Percentiles rank a stretch among this genome's conserved stretches.
phyloP scores from a whole-genome alignment of 2,113 vertebrate genomes.

The Calypte anna region DNA sequence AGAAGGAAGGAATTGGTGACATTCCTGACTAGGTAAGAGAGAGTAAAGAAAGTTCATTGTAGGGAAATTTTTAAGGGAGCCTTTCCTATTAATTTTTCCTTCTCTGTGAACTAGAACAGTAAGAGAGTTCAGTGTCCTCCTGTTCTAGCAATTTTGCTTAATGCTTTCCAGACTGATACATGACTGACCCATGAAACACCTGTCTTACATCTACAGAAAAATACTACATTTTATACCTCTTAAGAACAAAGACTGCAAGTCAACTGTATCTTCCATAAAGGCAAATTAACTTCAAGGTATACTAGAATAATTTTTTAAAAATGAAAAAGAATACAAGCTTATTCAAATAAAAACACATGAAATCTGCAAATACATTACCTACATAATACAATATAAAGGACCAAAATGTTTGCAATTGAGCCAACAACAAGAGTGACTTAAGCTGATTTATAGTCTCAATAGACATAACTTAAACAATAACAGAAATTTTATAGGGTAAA shows the following conservation, averaged over 20 bases:
- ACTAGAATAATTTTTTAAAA: not conserved
- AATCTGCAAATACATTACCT: not conserved
- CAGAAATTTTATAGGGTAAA: not conserved
- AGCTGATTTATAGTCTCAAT: not conserved
- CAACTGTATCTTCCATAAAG: not conserved
- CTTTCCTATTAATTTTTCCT: not conserved
- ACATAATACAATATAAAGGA: not conserved
- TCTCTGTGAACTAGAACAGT: not conserved
- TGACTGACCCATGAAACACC: not conserved
- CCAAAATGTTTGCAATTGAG: not conserved
- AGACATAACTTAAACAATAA: not conserved
- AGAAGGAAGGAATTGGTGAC: not conserved
- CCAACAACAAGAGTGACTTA: not conserved
- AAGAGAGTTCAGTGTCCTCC: not conserved
- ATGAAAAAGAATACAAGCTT: not conserved
- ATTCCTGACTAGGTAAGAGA: not conserved
- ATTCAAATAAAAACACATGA: not conserved
- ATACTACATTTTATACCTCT: not conserved
- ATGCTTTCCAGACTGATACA: not conserved
- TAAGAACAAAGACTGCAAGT: not conserved
- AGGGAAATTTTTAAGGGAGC: not conserved
- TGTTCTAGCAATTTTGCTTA: not conserved
- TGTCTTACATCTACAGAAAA: not conserved
- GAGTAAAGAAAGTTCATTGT: not conserved
- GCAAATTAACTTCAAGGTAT: not conserved